Base-by-base conservation (phyloP, 1,140 invertebrate genomes). In the Cotesia chilonis region DNA sequence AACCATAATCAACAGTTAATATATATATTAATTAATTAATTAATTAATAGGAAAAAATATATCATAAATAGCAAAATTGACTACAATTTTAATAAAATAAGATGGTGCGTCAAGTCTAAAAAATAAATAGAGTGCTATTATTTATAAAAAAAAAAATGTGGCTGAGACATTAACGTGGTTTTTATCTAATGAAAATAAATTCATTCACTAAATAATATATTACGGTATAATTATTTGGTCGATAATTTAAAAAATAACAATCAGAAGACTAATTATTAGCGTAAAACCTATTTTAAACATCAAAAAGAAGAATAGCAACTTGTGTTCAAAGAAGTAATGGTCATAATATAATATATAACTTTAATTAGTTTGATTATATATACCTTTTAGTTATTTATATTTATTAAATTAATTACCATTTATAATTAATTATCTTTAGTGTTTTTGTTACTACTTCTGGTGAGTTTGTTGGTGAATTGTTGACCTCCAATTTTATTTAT, bases 21-120 rank as follows among this genome's bases (percentile, higher is more conserved):
- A 59, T n/a, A 70, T 47, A 47, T 47, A 47, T 47, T 17, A 17
- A 17, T 17, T 17, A 17, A 17, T 17, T 17, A 17, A 47, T 47
- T 17, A 63, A 63, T 47, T 68, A 28, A 70, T 60, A 28, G 37
- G 60, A 28, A 14, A 73, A 28, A 63, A 66, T 14, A 68, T 54
- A 73, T 63, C 65, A 38, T 60, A 74, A 73, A 69, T 73, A 74
- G 73, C 68, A 20, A 71, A 54, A 66, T 28, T 1, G 41, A 47
- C 41, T 47, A 47, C 41, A 47, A 47, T 47, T 47, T 47, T 7
- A 47, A 47, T 9, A 47, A 28, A 47, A 57, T 67, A 61, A 70
- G 70, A 66, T 74, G 73, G 73, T 74, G 73, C 73, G 68, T 70
- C 35, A 65, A 38, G 38, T 65, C 12, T 47, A 41, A 38, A 65